A percentile compares a stretch with the other conserved stretches of the same genome.
Conservation (phyloP, 2,113 vertebrate species). For the Xenotilapia leptura region DNA sequence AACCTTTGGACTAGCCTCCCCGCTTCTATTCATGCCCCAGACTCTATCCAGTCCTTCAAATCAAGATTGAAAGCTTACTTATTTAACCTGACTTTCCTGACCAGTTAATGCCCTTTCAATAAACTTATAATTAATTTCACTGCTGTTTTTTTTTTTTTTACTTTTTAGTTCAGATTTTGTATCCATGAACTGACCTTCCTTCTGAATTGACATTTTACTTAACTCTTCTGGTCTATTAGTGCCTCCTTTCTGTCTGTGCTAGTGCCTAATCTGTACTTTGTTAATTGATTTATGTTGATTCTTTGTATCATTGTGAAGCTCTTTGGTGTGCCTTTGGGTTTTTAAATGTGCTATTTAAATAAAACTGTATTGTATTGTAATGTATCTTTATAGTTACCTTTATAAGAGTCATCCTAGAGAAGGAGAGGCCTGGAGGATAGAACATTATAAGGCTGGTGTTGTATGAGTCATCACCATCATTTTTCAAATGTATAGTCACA, state of each 20-base stretch:
- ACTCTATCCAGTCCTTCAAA: neutral
- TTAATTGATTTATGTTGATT: neutral
- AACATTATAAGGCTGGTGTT: slow-evolving; percentile 64
- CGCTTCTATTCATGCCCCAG: neutral
- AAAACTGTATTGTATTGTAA: neutral
- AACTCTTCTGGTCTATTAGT: neutral
- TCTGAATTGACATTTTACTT: neutral
- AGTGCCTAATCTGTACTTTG: rapidly evolving
- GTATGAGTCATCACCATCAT: slow-evolving; percentile 67
- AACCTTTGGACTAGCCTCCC: neutral
- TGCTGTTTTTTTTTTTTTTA: neutral
- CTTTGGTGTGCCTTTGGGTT: neutral
- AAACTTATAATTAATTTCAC: neutral
- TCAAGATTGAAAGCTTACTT: neutral
- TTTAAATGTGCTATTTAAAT: neutral
- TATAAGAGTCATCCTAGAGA: slow-evolving; percentile 41
- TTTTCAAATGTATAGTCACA: slow-evolving; percentile 41
- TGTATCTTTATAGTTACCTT: slow-evolving; percentile 27
- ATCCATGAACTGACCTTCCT: neutral
- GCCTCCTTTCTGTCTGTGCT: neutral
- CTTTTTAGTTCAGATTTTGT: neutral
- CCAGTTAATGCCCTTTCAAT: neutral
- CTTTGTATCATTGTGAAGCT: neutral
- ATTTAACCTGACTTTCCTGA: neutral
- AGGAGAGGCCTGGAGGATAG: slow-evolving; percentile 66